Evolutionary conservation across 2,113 vertebrate species (phyloP).

Genomic region (Notarius quadriscutis): DNA sequence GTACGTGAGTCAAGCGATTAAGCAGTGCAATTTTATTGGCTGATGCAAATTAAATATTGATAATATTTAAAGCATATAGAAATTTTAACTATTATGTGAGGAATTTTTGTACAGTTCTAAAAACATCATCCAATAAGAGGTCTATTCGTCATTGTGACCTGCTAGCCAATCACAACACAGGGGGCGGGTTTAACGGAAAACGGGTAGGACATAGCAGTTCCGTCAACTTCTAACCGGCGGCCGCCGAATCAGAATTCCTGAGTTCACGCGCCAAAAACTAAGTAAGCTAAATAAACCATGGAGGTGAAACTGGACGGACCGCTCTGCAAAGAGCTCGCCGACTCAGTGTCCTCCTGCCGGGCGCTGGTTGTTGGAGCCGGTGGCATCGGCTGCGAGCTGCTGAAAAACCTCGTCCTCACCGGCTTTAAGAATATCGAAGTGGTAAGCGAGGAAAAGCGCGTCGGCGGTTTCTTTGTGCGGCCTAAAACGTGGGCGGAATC

Average conservation of each 20-base stretch:
- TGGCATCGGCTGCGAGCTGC: constrained; percentile 92
- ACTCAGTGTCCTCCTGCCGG: constrained; percentile 79
- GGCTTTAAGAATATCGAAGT: constrained; percentile 91
- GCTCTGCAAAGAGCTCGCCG: constrained; percentile 82
- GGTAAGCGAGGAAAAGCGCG: constrained; percentile 71
- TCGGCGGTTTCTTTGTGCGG: constrained; percentile 54
- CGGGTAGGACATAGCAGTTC: constrained; percentile 11
- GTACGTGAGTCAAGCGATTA: not conserved
- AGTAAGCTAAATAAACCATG: constrained; percentile 63
- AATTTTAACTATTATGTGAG: not conserved
- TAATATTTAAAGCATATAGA: not conserved
- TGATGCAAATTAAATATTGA: not conserved
- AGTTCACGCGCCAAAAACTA: constrained; percentile 15
- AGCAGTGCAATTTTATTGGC: not conserved
- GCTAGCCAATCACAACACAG: constrained; percentile 1
- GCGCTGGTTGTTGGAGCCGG: constrained; percentile 91
- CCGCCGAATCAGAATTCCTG: constrained; percentile 8
- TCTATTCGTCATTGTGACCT: not conserved
- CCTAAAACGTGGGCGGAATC: not conserved
- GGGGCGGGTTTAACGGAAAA: constrained; percentile 3
- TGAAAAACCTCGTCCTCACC: constrained; percentile 92
- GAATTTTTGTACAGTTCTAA: not conserved
- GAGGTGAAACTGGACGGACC: constrained; percentile 78
- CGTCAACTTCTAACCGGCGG: not conserved
- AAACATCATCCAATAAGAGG: not conserved